Evolutionary conservation across 2,888 invertebrate genomes (phyloP).

Genomic region (Drosophila pseudotalamancana): DNA sequence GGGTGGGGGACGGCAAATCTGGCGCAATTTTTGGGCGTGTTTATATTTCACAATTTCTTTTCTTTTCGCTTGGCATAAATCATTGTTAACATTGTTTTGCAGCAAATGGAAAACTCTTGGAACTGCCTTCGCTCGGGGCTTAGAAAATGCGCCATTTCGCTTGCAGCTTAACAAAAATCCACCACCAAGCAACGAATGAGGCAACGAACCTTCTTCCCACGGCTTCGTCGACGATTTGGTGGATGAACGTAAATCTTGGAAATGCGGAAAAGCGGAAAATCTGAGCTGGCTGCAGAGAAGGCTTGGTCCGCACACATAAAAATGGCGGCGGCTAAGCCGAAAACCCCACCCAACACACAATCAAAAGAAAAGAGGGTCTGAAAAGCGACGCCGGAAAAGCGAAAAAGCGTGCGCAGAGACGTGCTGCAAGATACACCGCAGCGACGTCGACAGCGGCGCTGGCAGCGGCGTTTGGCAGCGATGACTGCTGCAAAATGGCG

Average conservation of each 20-base stretch:
- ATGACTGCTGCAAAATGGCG: conserved; percentile 58
- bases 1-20: conserved; percentile 39
- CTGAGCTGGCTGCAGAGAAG: conserved; percentile 41
- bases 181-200: conserved; percentile 56
- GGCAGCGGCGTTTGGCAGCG: conserved; percentile 24
- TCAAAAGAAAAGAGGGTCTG: conserved; percentile 33
- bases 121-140: conserved; percentile 13
- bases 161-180: conserved; percentile 36
- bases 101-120: too few species aligned
- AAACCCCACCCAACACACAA: conserved; percentile 56
- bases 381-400: conserved; percentile 51
- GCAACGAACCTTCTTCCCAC: too few species aligned
- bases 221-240: conserved; percentile 45
- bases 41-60: conserved; percentile 34
- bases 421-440: conserved; percentile 37
- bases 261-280: conserved; percentile 72
- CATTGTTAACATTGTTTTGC: conserved; percentile 29
- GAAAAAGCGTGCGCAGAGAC: conserved; percentile 67
- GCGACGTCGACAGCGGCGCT: conserved; percentile 2
- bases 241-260: conserved; percentile 72
- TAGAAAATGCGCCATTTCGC: conserved; percentile 14
- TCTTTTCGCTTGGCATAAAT: conserved; percentile 43
- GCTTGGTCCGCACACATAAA: conserved; percentile 33
- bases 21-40: conserved; percentile 37
- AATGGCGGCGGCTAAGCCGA: conserved; percentile 64